Conservation (phyloP, 2,888 invertebrate species). For the Neelides folsomi region DNA sequence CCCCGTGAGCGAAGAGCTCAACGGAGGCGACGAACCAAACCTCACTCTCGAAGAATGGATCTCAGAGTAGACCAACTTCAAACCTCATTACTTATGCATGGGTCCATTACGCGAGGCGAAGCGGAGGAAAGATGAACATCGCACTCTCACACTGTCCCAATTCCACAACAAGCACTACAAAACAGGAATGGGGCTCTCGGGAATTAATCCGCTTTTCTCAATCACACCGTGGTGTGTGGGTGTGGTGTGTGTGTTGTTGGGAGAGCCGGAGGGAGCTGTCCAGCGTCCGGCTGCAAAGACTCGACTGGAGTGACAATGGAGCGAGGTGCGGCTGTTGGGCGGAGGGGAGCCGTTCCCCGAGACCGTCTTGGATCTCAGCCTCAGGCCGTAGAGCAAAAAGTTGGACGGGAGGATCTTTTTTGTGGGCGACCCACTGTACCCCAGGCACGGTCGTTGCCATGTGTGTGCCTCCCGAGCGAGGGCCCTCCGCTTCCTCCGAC, state of each 20-base stretch:
- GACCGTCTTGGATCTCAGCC: neutral
- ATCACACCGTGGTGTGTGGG: neutral
- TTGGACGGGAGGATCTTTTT: conserved; percentile 33
- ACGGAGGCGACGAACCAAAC: no score
- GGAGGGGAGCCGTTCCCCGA: conserved; percentile 5
- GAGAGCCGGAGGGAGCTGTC: conserved; percentile 1
- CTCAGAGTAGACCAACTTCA: no score
- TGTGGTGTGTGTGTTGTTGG: neutral
- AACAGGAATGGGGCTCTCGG: neutral
- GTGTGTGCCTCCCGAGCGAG: conserved; percentile 4
- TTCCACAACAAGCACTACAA: neutral
- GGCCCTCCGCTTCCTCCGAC: conserved; percentile 5
- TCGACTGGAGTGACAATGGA: neutral
- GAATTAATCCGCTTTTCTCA: neutral
- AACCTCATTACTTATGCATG: no score
- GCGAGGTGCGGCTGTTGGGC: conserved; percentile 1
- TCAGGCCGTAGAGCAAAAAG: conserved; percentile 16
- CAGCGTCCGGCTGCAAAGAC: neutral
- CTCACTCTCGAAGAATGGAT: no score
- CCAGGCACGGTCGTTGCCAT: conserved; percentile 19
- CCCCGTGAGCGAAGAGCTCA: no score
- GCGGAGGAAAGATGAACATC: neutral
- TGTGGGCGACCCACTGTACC: conserved; percentile 23
- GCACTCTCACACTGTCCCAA: neutral
- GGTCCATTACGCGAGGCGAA: neutral